Conservation (phyloP, 2,888 invertebrate genomes). For the Ceriagrion tenellum region DNA sequence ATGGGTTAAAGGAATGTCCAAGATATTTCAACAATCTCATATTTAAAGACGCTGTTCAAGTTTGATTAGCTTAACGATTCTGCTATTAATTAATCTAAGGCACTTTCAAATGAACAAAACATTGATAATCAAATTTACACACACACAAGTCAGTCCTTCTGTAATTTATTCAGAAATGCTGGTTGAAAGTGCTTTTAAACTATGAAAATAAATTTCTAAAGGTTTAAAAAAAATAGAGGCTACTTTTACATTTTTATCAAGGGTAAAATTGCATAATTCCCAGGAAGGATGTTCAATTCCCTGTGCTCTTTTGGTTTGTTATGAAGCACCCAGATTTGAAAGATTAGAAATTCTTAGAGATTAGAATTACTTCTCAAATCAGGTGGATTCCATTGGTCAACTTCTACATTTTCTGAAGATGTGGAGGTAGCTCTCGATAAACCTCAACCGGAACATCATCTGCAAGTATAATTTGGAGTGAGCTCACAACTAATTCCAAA, state of each 20-base stretch:
- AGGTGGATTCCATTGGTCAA: conserved; percentile 78
- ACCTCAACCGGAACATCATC: conserved; percentile 90
- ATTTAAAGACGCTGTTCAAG: no score
- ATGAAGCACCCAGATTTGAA: neutral
- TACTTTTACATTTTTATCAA: neutral
- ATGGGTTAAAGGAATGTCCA: no score
- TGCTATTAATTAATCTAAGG: no score
- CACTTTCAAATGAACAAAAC: no score
- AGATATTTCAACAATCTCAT: no score
- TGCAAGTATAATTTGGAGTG: conserved; percentile 76
- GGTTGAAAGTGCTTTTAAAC: neutral
- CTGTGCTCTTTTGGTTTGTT: neutral
- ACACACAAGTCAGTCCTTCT: no score
- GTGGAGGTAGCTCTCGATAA: conserved; percentile 87
- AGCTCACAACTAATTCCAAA: conserved; percentile 40
- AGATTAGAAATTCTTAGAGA: neutral
- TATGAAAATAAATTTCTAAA: conserved; percentile 28
- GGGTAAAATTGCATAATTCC: neutral
- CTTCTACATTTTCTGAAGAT: conserved; percentile 83
- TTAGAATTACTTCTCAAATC: neutral
- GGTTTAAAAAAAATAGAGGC: neutral
- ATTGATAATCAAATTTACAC: no score
- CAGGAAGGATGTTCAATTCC: no score
- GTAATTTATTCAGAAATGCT: neutral
- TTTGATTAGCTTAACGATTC: no score